Conservation (phyloP, 2,113 vertebrate genomes). For the Takifugu bimaculatus region DNA sequence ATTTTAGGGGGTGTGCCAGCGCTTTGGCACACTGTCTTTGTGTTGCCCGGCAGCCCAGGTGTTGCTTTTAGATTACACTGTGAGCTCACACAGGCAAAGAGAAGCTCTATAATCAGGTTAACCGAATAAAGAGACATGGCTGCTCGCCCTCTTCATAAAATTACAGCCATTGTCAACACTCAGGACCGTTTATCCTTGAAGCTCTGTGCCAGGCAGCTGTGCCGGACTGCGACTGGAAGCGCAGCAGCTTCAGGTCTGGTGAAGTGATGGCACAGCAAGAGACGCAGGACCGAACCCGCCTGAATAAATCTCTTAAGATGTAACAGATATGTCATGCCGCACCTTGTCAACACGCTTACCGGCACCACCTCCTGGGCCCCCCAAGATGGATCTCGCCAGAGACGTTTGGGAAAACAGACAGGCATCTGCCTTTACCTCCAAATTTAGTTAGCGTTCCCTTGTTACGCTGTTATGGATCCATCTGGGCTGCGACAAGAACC, state of each 20-base stretch:
- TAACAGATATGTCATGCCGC: constrained; percentile 51
- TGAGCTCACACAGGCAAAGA: constrained; percentile 51
- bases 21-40: constrained; percentile 60
- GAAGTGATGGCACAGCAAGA: constrained; percentile 24
- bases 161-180: constrained; percentile 67
- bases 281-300: too few species aligned
- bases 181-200: constrained; percentile 70
- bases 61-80: constrained; percentile 76
- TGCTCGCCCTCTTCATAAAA: constrained; percentile 72
- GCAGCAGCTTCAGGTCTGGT: too few species aligned
- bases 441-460: constrained; percentile 66
- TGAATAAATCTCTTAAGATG: constrained; percentile 67
- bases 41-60: constrained; percentile 66
- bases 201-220: constrained; percentile 71
- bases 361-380: constrained; percentile 59
- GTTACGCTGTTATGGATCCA: constrained; percentile 29
- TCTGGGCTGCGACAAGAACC: constrained; percentile 22
- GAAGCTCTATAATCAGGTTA: constrained; percentile 74
- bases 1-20: constrained; percentile 59
- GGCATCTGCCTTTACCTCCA: constrained; percentile 71
- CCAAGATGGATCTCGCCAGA: constrained; percentile 38
- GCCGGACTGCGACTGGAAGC: constrained; percentile 6
- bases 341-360: constrained; percentile 45
- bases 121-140: constrained; percentile 67
- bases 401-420: constrained; percentile 70